Base-by-base conservation (phyloP, 2,888 invertebrate species). In the Pristionchus fissidentatus region DNA sequence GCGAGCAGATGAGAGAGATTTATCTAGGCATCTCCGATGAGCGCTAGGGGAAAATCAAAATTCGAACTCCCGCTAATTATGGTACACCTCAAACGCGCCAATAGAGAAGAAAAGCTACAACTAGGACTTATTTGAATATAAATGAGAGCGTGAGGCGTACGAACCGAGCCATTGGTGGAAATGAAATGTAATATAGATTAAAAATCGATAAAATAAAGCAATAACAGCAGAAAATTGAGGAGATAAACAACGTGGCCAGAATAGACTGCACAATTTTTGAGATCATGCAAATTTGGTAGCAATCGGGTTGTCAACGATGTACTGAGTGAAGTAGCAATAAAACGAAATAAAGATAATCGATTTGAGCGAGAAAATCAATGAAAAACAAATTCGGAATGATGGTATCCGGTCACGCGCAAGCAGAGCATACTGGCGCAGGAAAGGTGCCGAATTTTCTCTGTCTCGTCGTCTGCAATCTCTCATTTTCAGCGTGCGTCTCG, bases 401-500 rank as follows among this genome's bases (percentile, higher is more conserved):
- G 0, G 3, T 32, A 3, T 1, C 73, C 8, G 10, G 41, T 22
- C 8, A 7, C 22, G 43, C 29, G 73, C 26, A 26, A 43, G 73
- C 73, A 29, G 26, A 66, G 3, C 38, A 66, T 66, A 66, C 62
- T 70, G 70, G 70, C 41, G n/a, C 41, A 70, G 13, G 41, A 41
- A 43, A 70, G 29, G 66, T 38, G 66, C 19, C 38, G 22, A 38
- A 38, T 15, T 38, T 4, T 8, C 13, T 29, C 57, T 43, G 29
- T 82, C 81, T 81, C 43, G 29, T 46, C 41, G 77, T 85, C 84
- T 80, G 60, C 46, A n/a, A 82, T 82, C 84, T 84, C 84, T 66
- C 43, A n/a, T 19, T 60, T 26, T 81, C 29, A 46, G 4, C 80
- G 15, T 29, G 5, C 13, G 29, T 29, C 49, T 19, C 49, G 46